phyloP scores from a whole-genome alignment of 2,888 invertebrate genomes.

The Tupiocoris notatus region DNA sequence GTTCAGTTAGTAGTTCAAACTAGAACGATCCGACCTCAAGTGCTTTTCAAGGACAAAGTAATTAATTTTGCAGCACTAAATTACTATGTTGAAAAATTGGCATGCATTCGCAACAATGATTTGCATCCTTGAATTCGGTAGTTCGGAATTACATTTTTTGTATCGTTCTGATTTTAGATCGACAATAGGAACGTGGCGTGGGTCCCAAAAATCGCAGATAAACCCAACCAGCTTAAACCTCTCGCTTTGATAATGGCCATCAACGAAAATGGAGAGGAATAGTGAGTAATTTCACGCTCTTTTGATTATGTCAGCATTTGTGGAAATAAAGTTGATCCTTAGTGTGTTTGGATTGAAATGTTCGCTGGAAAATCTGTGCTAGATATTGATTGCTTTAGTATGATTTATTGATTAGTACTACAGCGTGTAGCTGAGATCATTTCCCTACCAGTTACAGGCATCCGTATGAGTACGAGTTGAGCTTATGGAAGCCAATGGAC shows the following conservation, averaged over 20 bases:
- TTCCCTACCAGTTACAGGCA: slow-evolving; percentile 67
- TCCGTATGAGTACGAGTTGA: slow-evolving; percentile 84
- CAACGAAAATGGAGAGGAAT: slow-evolving; percentile 61
- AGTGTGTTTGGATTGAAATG: too few species aligned
- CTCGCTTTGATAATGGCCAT: slow-evolving; percentile 71
- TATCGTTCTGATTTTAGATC: slow-evolving; percentile 54
- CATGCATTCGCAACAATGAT: too few species aligned
- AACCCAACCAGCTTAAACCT: slow-evolving; percentile 84
- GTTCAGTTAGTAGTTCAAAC: slow-evolving; percentile 63
- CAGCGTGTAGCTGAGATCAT: too few species aligned
- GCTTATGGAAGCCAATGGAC: slow-evolving; percentile 64
- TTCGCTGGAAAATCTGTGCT: too few species aligned
- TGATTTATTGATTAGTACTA: too few species aligned
- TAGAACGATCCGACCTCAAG: slow-evolving; percentile 72
- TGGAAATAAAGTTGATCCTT: slow-evolving; percentile 1
- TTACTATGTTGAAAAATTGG: too few species aligned
- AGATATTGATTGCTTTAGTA: too few species aligned
- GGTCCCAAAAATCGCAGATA: slow-evolving; percentile 77
- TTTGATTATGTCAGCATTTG: too few species aligned
- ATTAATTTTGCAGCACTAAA: too few species aligned
- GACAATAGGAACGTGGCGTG: slow-evolving; percentile 77
- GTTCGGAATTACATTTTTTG: too few species aligned
- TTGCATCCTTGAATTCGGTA: too few species aligned
- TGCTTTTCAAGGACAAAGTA: slow-evolving; percentile 72
- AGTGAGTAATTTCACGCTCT: slow-evolving; percentile 58